These are phyloP conservation scores for Fistularia commersonii DNA, from an alignment of 2,797 vertebrate species.

Conservation along the genomic window DNA sequence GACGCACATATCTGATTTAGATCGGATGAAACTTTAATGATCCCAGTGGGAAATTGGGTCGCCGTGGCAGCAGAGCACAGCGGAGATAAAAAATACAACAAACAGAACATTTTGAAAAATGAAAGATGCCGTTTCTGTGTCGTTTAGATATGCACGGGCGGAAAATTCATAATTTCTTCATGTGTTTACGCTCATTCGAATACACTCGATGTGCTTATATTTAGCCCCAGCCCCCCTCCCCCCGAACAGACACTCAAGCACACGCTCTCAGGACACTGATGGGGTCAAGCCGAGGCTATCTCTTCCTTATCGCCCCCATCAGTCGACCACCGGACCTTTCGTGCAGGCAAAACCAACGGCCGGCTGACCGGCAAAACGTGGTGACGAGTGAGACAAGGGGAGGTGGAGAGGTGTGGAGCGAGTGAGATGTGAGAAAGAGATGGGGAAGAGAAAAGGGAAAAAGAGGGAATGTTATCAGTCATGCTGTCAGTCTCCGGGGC, in stretches of 20 bases:
- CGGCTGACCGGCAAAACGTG: slow-evolving; percentile 5
- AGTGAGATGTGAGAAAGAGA: slow-evolving; percentile 2
- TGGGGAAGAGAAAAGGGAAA: slow-evolving; percentile 1
- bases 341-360: slow-evolving; percentile 27
- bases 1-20: slow-evolving; percentile 29
- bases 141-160: not conserved
- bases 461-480: slow-evolving; percentile 58
- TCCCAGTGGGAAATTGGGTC: slow-evolving; percentile 50
- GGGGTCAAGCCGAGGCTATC: slow-evolving; percentile 56
- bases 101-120: slow-evolving; percentile 26
- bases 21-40: slow-evolving; percentile 49
- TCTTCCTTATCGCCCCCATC: slow-evolving; percentile 18
- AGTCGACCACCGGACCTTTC: too few relatives aligned
- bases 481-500: slow-evolving; percentile 61
- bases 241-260: too few relatives aligned
- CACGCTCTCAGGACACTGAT: slow-evolving; percentile 26
- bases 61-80: slow-evolving; percentile 19
- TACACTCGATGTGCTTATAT: too few relatives aligned
- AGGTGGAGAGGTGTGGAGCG: slow-evolving; percentile 17
- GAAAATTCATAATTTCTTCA: not conserved
- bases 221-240: not conserved
- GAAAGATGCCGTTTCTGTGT: slow-evolving; percentile 2
- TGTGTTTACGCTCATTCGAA: not conserved
- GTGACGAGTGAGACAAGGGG: slow-evolving; percentile 12
- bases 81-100: slow-evolving; percentile 28